Base-by-base conservation (phyloP, 1,140 invertebrate genomes). In the Aphelinus certus region DNA sequence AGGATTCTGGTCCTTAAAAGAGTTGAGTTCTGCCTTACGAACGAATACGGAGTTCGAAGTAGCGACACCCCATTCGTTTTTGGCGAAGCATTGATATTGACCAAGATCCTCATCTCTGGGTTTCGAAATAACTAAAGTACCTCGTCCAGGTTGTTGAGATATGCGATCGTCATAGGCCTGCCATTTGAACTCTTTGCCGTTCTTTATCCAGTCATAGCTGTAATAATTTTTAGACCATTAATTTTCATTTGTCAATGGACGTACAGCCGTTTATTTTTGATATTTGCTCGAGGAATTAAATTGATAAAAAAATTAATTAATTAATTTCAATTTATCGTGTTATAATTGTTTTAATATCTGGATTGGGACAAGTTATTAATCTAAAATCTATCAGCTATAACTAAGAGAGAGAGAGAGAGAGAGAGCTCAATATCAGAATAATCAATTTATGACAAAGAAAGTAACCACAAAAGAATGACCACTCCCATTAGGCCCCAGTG, bases 21-120 rank as follows among this genome's bases (percentile, higher is more conserved):
- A 94, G 85, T 97, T 97, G 71, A 98, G 88, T 85, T 97, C 96
- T 3, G 97, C 95, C 87, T 97, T 97, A n/a, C 96, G 90, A 9
- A 98, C 94, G 82, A 96, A 97, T 7, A 98, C 96, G 0, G 95
- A 96, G 86, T 98, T 98, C 0, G 96, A 97, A 0, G 96, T 96
- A 9, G 97, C 96, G 3, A 91, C 95, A 61, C 98, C 98, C 90
- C 96, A 96, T 80, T 96, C 94, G 84, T 99, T 99, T 80, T 93
- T 91, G 0, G 98, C 98, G 86, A 97, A 97, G 88, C 98, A 99
- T 84, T 99, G 97, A 87, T 99, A 99, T 79, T 98, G 94, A 49
- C 97, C 96, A 48, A 97, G 89, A 88, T 99, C 97, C 83, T 97
- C 97, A 80, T 97, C 94, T 69, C 93, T 89, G 0, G 97, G 97